Conservation (phyloP, 2,113 vertebrate genomes). For the Sphyrna mokarran region DNA sequence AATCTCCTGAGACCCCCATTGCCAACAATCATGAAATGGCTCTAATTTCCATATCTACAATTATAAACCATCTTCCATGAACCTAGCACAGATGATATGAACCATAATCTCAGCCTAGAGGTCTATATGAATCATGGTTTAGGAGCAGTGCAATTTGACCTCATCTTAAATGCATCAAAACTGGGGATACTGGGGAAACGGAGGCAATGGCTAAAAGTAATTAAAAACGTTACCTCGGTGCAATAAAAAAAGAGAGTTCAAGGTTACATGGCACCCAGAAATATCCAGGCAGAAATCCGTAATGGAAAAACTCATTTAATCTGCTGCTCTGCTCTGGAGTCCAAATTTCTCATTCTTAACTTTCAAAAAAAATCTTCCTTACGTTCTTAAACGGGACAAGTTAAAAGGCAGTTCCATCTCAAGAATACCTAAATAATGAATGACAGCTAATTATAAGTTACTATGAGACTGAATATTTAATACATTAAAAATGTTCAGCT, state of each 20-base stretch:
- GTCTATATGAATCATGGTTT: conserved; percentile 37
- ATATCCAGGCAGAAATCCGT: not conserved
- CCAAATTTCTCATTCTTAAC: not conserved
- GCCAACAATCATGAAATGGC: conserved; percentile 8
- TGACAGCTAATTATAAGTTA: conserved; percentile 32
- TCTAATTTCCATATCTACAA: conserved; percentile 35
- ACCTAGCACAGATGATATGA: conserved; percentile 32
- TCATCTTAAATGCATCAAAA: conserved; percentile 16
- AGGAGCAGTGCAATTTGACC: conserved; percentile 30
- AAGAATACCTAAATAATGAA: not conserved
- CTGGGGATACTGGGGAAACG: not conserved
- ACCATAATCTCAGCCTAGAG: conserved; percentile 37
- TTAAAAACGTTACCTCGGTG: conserved; percentile 9
- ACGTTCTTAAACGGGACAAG: not conserved
- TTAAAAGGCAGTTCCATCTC: not conserved
- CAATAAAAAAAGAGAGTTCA: conserved; percentile 34
- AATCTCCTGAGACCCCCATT: conserved; percentile 27
- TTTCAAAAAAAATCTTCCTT: not conserved
- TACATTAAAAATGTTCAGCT: not conserved
- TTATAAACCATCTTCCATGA: conserved; percentile 37
- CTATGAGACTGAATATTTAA: conserved; percentile 24
- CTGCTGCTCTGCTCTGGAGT: not conserved
- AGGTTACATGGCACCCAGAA: conserved; percentile 32
- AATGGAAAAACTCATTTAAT: not conserved
- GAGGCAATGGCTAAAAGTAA: conserved; percentile 18